A percentile compares a stretch with the other conserved stretches of the same genome.
Conservation (phyloP, 1,140 invertebrate genomes). For the Hylaeus anthracinus region DNA sequence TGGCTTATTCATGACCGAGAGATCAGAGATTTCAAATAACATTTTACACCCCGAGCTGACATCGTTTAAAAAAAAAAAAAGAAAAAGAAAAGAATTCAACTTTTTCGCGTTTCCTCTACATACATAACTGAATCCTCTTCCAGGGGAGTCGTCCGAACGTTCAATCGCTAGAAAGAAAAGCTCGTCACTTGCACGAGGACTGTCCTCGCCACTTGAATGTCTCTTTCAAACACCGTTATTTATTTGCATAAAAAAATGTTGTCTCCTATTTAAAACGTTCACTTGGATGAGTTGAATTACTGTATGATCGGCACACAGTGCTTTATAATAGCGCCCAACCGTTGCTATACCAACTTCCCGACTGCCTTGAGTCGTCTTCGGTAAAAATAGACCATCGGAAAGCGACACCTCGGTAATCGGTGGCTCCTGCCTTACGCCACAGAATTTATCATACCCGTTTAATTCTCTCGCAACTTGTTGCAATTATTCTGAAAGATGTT, state of each 20-base stretch:
- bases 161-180: neutral
- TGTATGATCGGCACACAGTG: constrained; percentile 57
- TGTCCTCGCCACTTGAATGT: neutral
- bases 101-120: constrained; percentile 37
- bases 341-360: constrained; percentile 68
- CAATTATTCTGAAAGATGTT: neutral
- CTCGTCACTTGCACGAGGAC: neutral
- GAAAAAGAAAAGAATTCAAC: neutral
- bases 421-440: constrained; percentile 14
- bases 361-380: constrained; percentile 69
- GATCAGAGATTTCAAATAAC: neutral
- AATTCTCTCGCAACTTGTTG: neutral
- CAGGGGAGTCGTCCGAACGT: constrained; percentile 11
- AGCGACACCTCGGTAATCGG: constrained; percentile 73
- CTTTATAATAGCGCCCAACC: constrained; percentile 73
- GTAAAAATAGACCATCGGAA: constrained; percentile 77
- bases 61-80: neutral
- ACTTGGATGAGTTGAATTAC: constrained; percentile 69
- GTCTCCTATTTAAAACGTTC: constrained; percentile 13
- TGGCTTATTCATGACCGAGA: constrained; percentile 40
- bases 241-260: neutral
- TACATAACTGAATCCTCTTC: constrained; percentile 47
- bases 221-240: constrained; percentile 8
- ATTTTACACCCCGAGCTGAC: neutral
- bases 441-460: constrained; percentile 17